These are phyloP conservation scores for Stegodyphus mimosarum DNA, from an alignment of 1,140 invertebrate genomes.

Conservation along the genomic window DNA sequence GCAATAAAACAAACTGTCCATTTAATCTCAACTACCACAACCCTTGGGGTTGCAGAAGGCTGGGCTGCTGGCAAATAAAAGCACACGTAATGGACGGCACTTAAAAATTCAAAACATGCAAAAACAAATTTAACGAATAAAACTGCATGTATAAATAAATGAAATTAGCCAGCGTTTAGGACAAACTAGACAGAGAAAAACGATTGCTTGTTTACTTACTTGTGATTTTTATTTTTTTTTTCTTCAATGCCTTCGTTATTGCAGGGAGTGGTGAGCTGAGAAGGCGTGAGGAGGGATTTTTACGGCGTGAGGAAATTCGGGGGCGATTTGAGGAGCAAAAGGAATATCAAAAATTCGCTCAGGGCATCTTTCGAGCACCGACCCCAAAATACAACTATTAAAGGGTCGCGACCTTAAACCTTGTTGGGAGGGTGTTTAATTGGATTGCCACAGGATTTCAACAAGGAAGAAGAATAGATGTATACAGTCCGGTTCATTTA, in stretches of 20 bases:
- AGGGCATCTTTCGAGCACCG: neutral
- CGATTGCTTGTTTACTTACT: conserved; percentile 1
- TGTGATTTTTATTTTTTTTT: neutral
- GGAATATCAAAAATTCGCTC: neutral
- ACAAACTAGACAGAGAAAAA: conserved; percentile 1
- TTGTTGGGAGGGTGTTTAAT: no score
- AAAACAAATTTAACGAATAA: neutral
- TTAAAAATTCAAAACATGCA: conserved; percentile 8
- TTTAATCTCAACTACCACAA: neutral
- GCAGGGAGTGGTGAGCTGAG: conserved; percentile 5
- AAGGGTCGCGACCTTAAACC: no score
- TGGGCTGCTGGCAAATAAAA: neutral
- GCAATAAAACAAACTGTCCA: conserved; percentile 18
- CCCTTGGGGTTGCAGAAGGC: no score
- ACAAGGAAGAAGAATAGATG: no score
- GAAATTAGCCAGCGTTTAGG: neutral
- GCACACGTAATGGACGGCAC: neutral
- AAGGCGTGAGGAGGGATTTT: neutral
- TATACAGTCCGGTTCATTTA: no score
- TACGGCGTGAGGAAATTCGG: neutral
- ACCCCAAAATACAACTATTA: neutral
- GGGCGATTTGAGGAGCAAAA: neutral
- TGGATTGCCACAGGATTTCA: no score
- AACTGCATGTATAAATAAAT: neutral
- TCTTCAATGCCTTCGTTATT: neutral